Base-by-base conservation (phyloP, 37 sponge, comb jelly and placozoan genomes). In the Crambe crambe region DNA sequence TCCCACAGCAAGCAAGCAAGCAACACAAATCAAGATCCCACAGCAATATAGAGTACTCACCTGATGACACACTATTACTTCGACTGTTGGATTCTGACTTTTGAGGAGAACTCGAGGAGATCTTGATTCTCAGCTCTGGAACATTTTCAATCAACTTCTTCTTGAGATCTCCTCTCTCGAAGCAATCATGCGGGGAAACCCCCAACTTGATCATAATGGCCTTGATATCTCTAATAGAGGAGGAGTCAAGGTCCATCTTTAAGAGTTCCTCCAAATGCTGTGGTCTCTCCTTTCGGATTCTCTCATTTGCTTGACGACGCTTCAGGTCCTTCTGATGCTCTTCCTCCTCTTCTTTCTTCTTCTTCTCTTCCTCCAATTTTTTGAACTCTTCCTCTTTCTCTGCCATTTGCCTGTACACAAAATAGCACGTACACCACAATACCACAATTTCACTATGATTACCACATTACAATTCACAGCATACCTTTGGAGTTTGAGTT, bases 191-290 rank as follows among this genome's bases (percentile, higher is more conserved):
- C n/a, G 73, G 30, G 66, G 80, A 79, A 20, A 92, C 56, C 18
- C 81, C 85, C 64, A 92, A 39, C 54, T 87, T 82, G 25, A 51
- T 54, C 92, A 92, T 92, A 43, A 86, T 71, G 15, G 36, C 73
- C 68, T 92, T 92, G 27, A 87, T 80, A 42, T 80, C 85, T 37
- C 54, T 80, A 0, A 74, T 65, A 42, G 84, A 56, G 2, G 76
- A 81, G 0, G 44, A 51, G 29, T 87, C 78, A 43, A 92, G 81
- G 38, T 92, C 84, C 85, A 87, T 83, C 58, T n/a, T 43, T 54
- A 82, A 25, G 26, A 92, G 81, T 43, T 92, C 83, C 41, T 68
- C 73, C 25, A 87, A n/a, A 32, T 51, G 31, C 51, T 77, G 62
- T 12, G 88, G 83, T 22, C 88, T 67, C 66, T 39, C 62, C 77